Conservation (phyloP, 2,113 vertebrate species). For the Dipodomys merriami region DNA sequence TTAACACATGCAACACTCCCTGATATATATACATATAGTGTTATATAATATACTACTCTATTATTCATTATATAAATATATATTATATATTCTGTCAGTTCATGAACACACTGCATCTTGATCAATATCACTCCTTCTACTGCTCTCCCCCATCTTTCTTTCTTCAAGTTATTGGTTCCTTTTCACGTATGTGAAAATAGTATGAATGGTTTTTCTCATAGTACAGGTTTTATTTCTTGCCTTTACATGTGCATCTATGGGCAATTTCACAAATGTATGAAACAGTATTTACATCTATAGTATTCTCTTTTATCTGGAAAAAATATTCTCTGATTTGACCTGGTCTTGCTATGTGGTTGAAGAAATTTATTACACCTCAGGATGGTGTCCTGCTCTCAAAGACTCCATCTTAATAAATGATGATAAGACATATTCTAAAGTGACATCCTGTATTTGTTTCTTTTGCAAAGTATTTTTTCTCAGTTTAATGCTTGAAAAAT, state of each 20-base stretch:
- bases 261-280: background rate
- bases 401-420: constrained; percentile 26
- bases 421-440: background rate
- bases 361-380: background rate
- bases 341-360: background rate
- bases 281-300: background rate
- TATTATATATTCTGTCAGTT: too few relatives aligned
- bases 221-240: background rate
- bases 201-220: background rate
- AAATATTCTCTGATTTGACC: background rate
- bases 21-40: too few relatives aligned
- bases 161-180: too few relatives aligned
- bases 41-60: too few relatives aligned
- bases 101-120: too few relatives aligned
- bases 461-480: background rate
- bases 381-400: background rate
- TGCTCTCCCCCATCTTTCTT: too few relatives aligned
- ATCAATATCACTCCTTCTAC: too few relatives aligned
- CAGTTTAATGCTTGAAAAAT: constrained; percentile 9
- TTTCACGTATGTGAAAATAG: too few relatives aligned
- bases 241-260: background rate
- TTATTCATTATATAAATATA: too few relatives aligned
- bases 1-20: background rate
- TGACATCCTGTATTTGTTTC: background rate
- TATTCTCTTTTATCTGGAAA: background rate